Conservation (phyloP, 2,113 vertebrate genomes). For the Gymnorhina tibicen region DNA sequence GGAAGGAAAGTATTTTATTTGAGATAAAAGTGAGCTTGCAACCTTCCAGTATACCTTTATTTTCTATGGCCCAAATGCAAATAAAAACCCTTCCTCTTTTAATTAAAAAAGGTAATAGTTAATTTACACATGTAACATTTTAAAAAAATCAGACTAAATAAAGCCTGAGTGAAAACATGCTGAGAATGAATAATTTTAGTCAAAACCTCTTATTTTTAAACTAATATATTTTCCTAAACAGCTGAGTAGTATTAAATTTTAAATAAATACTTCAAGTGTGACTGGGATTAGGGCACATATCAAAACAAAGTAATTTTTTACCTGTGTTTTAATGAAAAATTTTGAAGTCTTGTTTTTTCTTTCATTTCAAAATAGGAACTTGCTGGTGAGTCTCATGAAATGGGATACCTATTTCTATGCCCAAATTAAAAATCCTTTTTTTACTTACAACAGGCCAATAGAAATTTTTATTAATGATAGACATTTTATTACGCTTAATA, state of each 20-base stretch:
- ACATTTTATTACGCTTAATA: background rate
- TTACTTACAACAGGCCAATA: background rate
- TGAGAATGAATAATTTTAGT: background rate
- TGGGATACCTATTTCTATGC: background rate
- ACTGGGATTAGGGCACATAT: background rate
- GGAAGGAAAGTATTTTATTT: background rate
- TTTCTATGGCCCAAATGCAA: background rate
- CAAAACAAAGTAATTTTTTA: background rate
- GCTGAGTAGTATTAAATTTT: background rate
- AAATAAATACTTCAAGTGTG: background rate
- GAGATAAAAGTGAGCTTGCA: background rate
- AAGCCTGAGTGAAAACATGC: background rate
- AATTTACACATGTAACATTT: background rate
- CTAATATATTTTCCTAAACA: background rate
- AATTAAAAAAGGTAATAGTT: background rate
- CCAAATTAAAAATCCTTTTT: background rate
- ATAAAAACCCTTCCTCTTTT: background rate
- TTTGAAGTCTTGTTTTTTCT: background rate
- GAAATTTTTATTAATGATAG: background rate
- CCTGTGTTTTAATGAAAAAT: background rate
- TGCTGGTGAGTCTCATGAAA: background rate
- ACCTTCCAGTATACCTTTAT: background rate
- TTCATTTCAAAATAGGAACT: background rate
- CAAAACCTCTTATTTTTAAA: background rate
- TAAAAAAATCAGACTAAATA: background rate